Percentiles rank a stretch among this genome's conserved stretches.
These are phyloP conservation scores for Malurus leucopterus DNA, from an alignment of 2,797 vertebrate genomes.

Conservation along the genomic window DNA sequence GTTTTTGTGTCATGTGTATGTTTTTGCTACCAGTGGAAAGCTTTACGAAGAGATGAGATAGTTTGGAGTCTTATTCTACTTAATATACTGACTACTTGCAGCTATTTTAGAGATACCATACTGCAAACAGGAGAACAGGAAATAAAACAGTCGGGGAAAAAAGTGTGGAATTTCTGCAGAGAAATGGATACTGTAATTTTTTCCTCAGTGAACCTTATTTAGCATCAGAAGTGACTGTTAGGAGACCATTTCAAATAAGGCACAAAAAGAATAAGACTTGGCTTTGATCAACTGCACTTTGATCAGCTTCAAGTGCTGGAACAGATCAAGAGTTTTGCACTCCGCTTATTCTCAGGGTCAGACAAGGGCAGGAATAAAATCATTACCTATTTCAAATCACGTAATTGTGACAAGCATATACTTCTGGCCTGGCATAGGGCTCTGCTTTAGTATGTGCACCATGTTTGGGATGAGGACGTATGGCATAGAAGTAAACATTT, in stretches of 20 bases:
- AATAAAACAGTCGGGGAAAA: background rate
- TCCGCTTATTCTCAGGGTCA: background rate
- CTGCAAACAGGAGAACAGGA: background rate
- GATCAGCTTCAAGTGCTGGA: constrained; percentile 2
- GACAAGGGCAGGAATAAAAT: constrained; percentile 5
- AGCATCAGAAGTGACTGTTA: background rate
- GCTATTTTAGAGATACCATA: background rate
- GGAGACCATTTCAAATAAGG: background rate
- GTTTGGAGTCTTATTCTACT: background rate
- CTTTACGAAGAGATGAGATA: background rate
- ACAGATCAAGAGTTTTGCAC: background rate
- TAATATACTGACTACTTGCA: background rate
- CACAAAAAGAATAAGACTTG: background rate
- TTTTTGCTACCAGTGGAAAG: background rate
- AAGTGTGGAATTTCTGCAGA: background rate
- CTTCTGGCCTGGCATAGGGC: background rate
- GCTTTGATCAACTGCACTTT: constrained; percentile 36
- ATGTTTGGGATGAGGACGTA: background rate
- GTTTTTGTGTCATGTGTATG: background rate
- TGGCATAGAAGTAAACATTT: background rate
- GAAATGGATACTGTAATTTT: background rate
- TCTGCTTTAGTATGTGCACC: background rate
- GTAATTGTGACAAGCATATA: background rate
- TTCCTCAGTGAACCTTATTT: background rate
- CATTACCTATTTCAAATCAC: background rate